Percentiles rank a stretch among this genome's conserved stretches.
Evolutionary conservation across 2,113 vertebrate genomes (phyloP).

Genomic region (Siphamia tubifer): DNA sequence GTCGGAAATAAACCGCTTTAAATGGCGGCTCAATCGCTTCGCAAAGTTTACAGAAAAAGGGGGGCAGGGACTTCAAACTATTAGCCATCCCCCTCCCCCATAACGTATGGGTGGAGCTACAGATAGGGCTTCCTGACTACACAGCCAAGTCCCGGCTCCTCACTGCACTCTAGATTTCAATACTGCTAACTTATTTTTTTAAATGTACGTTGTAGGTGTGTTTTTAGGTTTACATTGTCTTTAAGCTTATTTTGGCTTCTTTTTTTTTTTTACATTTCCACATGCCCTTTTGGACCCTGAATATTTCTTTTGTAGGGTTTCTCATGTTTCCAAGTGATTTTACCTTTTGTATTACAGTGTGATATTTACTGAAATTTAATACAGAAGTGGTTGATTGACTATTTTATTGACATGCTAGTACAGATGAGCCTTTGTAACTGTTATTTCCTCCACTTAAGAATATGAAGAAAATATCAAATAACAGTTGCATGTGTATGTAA

Average conservation of each 20-base stretch:
- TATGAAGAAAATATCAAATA: too few relatives aligned
- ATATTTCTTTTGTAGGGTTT: background rate
- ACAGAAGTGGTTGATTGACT: too few relatives aligned
- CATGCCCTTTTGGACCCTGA: background rate
- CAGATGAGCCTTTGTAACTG: too few relatives aligned
- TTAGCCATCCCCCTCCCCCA: conserved; percentile 65
- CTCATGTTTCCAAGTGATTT: too few relatives aligned
- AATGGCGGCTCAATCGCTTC: conserved; percentile 77
- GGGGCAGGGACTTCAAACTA: conserved; percentile 69
- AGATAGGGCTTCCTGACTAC: conserved; percentile 39
- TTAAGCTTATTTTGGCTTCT: background rate
- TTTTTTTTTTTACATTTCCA: background rate
- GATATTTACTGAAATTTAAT: too few relatives aligned
- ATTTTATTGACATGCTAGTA: too few relatives aligned
- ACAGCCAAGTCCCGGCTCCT: background rate
- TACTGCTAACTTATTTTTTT: background rate
- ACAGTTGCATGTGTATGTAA: too few relatives aligned
- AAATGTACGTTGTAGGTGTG: too few relatives aligned
- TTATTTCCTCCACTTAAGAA: too few relatives aligned
- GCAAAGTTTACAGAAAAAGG: conserved; percentile 80
- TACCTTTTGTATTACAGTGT: too few relatives aligned
- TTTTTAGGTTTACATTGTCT: background rate
- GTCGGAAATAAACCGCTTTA: conserved; percentile 46
- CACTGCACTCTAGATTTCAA: too few relatives aligned
- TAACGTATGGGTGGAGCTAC: conserved; percentile 55